Conservation (phyloP, 2,888 invertebrate species). For the Ochropacha duplaris region DNA sequence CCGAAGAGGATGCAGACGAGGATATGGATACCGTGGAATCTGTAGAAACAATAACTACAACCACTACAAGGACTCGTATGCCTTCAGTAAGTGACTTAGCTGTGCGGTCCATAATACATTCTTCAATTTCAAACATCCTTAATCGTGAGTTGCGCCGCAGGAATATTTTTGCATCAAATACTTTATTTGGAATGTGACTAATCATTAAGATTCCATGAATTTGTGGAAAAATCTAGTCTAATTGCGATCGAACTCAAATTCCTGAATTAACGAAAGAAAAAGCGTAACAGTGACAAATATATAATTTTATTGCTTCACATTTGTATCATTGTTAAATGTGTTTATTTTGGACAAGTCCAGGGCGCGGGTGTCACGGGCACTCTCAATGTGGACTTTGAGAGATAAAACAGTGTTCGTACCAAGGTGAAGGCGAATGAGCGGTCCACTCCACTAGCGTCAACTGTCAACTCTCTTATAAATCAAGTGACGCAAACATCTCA, state of each 20-base stretch:
- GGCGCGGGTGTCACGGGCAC: constrained; percentile 68
- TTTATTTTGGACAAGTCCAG: constrained; percentile 67
- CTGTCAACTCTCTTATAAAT: constrained; percentile 66
- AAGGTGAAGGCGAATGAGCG: constrained; percentile 76
- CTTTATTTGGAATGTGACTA: constrained; percentile 39
- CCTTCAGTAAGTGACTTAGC: constrained; percentile 57
- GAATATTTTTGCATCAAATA: constrained; percentile 52
- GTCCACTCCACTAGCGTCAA: constrained; percentile 44
- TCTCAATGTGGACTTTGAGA: constrained; percentile 66
- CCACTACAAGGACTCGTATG: constrained; percentile 54
- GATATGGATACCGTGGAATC: constrained; percentile 61
- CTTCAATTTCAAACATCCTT: constrained; percentile 28
- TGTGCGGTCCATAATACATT: constrained; percentile 11
- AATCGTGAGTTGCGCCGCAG: constrained; percentile 47
- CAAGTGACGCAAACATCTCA: constrained; percentile 55
- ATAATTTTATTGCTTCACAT: constrained; percentile 57
- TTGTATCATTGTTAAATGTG: constrained; percentile 65
- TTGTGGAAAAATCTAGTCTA: constrained; percentile 29
- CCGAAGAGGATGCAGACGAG: constrained; percentile 40
- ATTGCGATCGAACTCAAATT: constrained; percentile 35
- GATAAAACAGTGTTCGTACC: constrained; percentile 64
- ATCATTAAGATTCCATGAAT: constrained; percentile 39
- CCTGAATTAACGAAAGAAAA: constrained; percentile 37
- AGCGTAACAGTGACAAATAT: constrained; percentile 37
- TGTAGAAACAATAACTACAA: constrained; percentile 71